phyloP scores from a whole-genome alignment of 2,797 vertebrate species.

The Remorina albescens region DNA sequence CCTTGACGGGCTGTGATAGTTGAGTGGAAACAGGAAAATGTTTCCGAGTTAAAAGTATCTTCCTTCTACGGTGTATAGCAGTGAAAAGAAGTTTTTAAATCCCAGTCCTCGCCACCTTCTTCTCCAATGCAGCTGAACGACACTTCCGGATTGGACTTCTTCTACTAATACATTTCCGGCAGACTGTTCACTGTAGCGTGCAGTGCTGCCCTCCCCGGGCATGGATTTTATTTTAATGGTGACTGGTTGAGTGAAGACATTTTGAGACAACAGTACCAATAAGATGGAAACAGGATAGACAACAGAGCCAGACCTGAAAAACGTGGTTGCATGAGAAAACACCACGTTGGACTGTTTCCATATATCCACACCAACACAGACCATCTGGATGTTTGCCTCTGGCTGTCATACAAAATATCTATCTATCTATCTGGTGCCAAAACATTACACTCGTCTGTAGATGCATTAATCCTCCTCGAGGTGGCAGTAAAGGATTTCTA shows the following conservation, averaged over 20 bases:
- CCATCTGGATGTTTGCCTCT: no score
- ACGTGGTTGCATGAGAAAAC: no score
- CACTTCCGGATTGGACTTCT: slow-evolving; percentile 19
- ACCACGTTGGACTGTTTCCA: no score
- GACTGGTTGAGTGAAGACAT: no score
- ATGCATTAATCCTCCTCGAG: slow-evolving; percentile 35
- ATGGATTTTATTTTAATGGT: no score
- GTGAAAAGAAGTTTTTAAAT: background rate
- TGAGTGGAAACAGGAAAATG: background rate
- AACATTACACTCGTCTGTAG: slow-evolving; percentile 16
- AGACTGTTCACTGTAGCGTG: background rate
- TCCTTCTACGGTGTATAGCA: background rate
- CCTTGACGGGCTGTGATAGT: background rate
- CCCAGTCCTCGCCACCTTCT: background rate
- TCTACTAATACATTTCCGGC: background rate
- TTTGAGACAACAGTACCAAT: no score
- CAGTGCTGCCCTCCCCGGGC: background rate
- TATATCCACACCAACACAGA: no score
- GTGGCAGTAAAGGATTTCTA: slow-evolving; percentile 58
- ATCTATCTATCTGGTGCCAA: no score
- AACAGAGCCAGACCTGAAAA: no score
- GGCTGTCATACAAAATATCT: no score
- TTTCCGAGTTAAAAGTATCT: background rate
- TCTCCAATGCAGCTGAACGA: background rate
- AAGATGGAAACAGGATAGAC: background rate